Percentiles rank a stretch among this genome's conserved stretches.
Evolutionary conservation across 92 coral and sea anemone species (phyloP).

Genomic region (Paramuricea clavata): DNA sequence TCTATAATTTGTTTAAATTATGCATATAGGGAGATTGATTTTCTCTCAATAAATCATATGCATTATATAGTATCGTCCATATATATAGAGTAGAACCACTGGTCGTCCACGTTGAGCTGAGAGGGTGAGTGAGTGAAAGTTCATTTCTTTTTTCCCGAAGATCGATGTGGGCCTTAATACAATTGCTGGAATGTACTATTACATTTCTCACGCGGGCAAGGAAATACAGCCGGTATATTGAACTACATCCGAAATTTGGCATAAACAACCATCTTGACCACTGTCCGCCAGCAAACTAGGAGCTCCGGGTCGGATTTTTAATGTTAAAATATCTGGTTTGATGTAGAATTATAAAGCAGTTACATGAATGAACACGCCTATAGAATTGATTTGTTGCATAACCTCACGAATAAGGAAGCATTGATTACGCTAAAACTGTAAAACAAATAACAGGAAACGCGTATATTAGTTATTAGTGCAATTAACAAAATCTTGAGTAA

Average conservation of each 20-base stretch:
- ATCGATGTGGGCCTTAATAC: not conserved
- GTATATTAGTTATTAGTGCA: not conserved
- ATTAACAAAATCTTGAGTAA: not conserved
- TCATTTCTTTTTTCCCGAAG: not conserved
- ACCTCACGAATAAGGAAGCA: not conserved
- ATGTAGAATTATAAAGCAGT: too few relatives aligned
- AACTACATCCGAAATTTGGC: not conserved
- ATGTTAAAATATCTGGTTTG: too few relatives aligned
- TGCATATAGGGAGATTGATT: too few relatives aligned
- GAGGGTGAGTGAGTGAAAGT: too few relatives aligned
- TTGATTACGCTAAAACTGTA: not conserved
- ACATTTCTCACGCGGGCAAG: not conserved
- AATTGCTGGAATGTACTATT: not conserved
- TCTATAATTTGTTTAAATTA: too few relatives aligned
- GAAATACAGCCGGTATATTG: not conserved
- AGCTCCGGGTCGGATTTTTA: not conserved
- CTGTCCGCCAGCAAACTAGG: not conserved
- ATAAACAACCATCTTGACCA: not conserved
- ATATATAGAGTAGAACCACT: too few relatives aligned
- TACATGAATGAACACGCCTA: too few relatives aligned
- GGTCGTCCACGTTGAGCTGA: too few relatives aligned
- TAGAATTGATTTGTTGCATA: too few relatives aligned
- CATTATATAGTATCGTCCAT: too few relatives aligned
- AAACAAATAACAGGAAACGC: not conserved
- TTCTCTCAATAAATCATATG: too few relatives aligned